A percentile compares a stretch with the other conserved stretches of the same genome.
phyloP scores from a whole-genome alignment of 2,113 vertebrate genomes.

The Pygoscelis antarcticus region DNA sequence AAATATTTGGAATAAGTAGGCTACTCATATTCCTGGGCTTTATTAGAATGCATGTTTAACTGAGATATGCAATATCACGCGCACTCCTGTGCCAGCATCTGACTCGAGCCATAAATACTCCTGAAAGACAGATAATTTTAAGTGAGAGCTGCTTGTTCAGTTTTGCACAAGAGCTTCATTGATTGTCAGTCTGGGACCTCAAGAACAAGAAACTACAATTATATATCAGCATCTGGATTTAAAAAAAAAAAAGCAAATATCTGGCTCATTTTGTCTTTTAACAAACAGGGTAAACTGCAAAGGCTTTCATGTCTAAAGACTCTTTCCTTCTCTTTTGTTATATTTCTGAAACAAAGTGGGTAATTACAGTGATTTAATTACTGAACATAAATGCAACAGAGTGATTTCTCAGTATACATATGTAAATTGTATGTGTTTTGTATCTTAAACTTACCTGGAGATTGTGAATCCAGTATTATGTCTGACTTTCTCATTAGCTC shows the following conservation, averaged over 20 bases:
- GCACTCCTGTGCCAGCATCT: background rate
- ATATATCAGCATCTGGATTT: background rate
- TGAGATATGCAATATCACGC: background rate
- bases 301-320: background rate
- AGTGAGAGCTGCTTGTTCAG: background rate
- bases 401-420: background rate
- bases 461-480: background rate
- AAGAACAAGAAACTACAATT: background rate
- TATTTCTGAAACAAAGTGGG: background rate
- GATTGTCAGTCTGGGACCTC: background rate
- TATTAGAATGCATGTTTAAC: background rate
- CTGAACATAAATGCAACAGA: background rate
- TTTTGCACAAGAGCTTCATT: background rate
- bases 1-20: background rate
- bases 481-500: background rate
- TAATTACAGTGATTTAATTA: background rate
- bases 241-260: background rate
- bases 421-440: background rate
- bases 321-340: background rate
- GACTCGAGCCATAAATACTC: background rate
- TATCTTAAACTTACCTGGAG: background rate
- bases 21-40: background rate
- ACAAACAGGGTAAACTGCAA: background rate
- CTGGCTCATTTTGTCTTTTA: background rate
- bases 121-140: constrained; percentile 13